Base-by-base conservation (phyloP, 2,888 invertebrate species). In the Tiphia femorata region DNA sequence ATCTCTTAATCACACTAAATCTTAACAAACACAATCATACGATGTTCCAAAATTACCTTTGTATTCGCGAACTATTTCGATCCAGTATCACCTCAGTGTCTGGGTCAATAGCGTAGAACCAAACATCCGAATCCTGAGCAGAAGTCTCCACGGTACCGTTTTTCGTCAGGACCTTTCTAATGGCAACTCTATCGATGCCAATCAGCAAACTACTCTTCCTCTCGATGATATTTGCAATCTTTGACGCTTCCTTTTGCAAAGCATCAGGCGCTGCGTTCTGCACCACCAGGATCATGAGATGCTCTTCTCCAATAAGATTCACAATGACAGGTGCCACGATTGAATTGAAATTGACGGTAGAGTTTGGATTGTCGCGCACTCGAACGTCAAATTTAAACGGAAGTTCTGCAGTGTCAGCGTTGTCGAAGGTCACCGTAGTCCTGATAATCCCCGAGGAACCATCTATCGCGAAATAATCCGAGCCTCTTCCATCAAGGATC, bases 71-170 rank as follows among this genome's bases (percentile, higher is more conserved):
- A 61, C 91, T 90, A 67, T 94, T 94, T 41, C 93, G 88, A 0
- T 87, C 85, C 30, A 96, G 82, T 64, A 96, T 92, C 44, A 85
- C 85, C 62, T 94, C 94, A 0, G 89, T 91, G 48, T 86, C 87
- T 0, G 95, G 95, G 84, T 96, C 93, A 2, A 96, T 86, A 0
- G 92, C 87, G 74, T 95, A 95, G 80, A 96, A 89, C 94, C 95
- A 95, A 4, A 95, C 89, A 73, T 96, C 95, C 0, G 95, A 94
- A 5, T 92, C 93, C 4, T 87, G 86, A 0, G 88, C 85, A 55
- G 88, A 89, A 27, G 84, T 84, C 68, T 91, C 91, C 16, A 94
- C 81, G 0, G 93, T 92, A 3, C 92, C 91, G 78, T 94, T 95
- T 44, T 88, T 89, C 8, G 90, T 90, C 7, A 92, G 79, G 66